phyloP scores from a whole-genome alignment of 2,113 vertebrate genomes.

The Trogon melanurus region DNA sequence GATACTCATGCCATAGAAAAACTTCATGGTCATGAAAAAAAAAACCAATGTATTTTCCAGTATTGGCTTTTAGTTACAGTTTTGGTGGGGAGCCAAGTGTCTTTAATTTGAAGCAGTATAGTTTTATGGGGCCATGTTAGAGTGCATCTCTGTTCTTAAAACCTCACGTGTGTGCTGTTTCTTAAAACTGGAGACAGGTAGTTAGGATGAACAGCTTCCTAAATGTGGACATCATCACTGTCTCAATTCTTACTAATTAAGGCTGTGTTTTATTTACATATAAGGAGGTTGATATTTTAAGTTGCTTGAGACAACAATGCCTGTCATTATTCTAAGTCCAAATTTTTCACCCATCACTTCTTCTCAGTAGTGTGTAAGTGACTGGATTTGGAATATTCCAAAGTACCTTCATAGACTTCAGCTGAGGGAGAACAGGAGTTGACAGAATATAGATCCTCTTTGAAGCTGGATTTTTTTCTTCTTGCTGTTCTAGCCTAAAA shows the following conservation, averaged over 20 bases:
- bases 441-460: neutral
- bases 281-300: neutral
- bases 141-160: neutral
- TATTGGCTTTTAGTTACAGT: slow-evolving; percentile 26
- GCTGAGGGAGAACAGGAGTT: neutral
- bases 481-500: neutral
- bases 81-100: neutral
- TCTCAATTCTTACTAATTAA: neutral
- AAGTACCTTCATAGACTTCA: neutral
- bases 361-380: neutral
- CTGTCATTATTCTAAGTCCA: neutral
- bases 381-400: neutral
- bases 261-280: neutral
- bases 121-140: neutral
- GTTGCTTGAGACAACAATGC: neutral
- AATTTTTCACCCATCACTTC: neutral
- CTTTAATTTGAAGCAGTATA: neutral
- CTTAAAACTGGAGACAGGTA: neutral
- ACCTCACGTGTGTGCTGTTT: neutral
- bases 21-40: neutral
- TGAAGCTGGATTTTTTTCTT: neutral
- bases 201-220: neutral
- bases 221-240: neutral
- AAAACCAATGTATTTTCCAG: neutral
- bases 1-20: neutral